Percentiles rank a stretch among this genome's conserved stretches.
phyloP scores from a whole-genome alignment of 2,888 invertebrate genomes.

The Bembecia ichneumoniformis region DNA sequence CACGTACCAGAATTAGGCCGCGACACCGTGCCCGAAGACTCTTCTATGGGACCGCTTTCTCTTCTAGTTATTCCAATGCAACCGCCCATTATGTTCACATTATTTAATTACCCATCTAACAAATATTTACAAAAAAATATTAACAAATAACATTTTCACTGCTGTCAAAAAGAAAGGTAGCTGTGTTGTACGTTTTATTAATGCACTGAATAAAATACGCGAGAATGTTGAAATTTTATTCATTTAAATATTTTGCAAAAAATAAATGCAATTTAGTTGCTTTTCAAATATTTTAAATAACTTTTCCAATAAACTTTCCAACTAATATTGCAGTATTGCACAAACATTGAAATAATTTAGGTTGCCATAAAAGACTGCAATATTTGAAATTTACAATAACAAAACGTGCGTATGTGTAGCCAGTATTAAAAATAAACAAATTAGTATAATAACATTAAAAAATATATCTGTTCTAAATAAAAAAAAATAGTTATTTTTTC shows the following conservation, averaged over 20 bases:
- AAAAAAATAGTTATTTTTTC: no score
- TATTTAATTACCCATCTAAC: constrained; percentile 53
- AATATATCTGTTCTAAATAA: no score
- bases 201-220: constrained; percentile 14
- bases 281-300: no score
- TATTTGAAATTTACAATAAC: no score
- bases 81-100: constrained; percentile 85
- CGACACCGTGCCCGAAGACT: constrained; percentile 84
- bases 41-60: constrained; percentile 85
- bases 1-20: constrained; percentile 84
- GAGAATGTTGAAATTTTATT: not conserved
- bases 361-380: no score
- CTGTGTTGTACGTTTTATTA: constrained; percentile 37
- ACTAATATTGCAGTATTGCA: no score
- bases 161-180: constrained; percentile 57
- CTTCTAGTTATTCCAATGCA: constrained; percentile 88
- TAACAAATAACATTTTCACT: constrained; percentile 65
- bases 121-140: constrained; percentile 63
- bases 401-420: no score
- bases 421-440: not conserved
- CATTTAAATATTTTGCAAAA: no score
- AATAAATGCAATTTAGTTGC: no score
- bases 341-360: no score
- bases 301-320: no score
- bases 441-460: not conserved